A percentile compares a stretch with the other conserved stretches of the same genome.
These are phyloP conservation scores for Tyrophagus putrescentiae DNA, from an alignment of 1,140 invertebrate genomes.

Conservation along the genomic window DNA sequence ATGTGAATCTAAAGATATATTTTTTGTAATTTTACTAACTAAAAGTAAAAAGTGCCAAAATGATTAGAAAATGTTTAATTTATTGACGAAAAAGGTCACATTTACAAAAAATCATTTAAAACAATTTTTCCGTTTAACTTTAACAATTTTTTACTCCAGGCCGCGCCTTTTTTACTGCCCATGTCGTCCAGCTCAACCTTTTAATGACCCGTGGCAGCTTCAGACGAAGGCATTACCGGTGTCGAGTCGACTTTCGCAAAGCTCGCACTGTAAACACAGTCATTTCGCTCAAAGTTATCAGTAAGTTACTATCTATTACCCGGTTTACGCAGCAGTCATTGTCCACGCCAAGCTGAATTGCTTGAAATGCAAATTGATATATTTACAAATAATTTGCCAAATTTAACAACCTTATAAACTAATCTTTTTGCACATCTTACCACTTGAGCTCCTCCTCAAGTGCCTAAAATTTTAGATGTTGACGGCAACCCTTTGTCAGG, in stretches of 20 bases:
- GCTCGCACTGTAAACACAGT: slow-evolving; percentile 71
- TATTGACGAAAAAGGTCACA: too few relatives aligned
- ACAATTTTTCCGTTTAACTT: background rate
- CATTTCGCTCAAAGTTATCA: slow-evolving; percentile 70
- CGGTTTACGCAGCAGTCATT: background rate
- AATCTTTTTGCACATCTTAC: too few relatives aligned
- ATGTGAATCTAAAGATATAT: too few relatives aligned
- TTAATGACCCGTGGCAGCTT: slow-evolving; percentile 27
- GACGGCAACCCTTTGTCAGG: slow-evolving; percentile 26
- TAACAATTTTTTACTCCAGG: background rate
- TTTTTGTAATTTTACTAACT: too few relatives aligned
- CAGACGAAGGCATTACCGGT: slow-evolving; percentile 66
- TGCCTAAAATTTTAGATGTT: slow-evolving; percentile 12
- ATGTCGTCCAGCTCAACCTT: slow-evolving; percentile 38
- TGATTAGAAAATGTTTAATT: too few relatives aligned
- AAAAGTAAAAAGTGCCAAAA: too few relatives aligned
- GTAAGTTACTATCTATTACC: slow-evolving; percentile 35
- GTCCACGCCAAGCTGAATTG: background rate
- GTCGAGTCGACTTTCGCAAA: slow-evolving; percentile 73
- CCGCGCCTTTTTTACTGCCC: slow-evolving; percentile 19
- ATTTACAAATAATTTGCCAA: background rate
- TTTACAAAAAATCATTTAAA: too few relatives aligned
- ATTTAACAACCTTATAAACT: too few relatives aligned
- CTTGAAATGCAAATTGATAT: background rate
- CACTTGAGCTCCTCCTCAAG: too few relatives aligned